Evolutionary conservation across 1,140 invertebrate species (phyloP).

Genomic region (Metopolophium dirhodum): DNA sequence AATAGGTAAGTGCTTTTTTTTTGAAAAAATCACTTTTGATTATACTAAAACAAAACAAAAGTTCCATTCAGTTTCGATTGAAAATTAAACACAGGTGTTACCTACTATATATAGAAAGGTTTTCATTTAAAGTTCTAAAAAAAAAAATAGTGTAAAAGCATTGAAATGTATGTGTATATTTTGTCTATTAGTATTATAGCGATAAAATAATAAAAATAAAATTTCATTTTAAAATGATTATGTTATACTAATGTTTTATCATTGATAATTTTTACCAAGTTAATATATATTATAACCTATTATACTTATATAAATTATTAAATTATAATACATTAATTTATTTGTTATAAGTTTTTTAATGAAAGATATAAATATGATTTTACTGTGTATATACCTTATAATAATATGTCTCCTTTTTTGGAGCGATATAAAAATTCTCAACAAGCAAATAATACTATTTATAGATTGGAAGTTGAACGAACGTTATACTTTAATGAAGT

Average conservation of each 20-base stretch:
- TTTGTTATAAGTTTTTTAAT: neutral
- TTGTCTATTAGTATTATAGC: neutral
- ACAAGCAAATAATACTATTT: neutral
- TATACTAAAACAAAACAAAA: neutral
- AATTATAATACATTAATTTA: neutral
- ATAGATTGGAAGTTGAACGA: neutral
- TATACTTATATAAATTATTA: neutral
- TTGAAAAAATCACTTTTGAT: neutral
- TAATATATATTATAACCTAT: neutral
- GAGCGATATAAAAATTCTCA: neutral
- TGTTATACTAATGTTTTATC: neutral
- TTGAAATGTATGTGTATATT: neutral
- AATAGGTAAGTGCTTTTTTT: neutral
- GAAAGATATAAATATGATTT: neutral
- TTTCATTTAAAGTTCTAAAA: slow-evolving; percentile 1
- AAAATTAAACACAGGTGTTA: neutral
- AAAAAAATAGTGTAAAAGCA: neutral
- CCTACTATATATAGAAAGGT: neutral
- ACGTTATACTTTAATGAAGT: neutral
- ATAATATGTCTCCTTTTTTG: neutral
- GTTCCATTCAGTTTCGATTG: neutral
- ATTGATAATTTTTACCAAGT: neutral
- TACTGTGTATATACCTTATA: neutral
- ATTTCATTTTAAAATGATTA: neutral
- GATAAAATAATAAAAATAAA: neutral